These are phyloP conservation scores for Mirza zaza DNA, from an alignment of 2,113 vertebrate species.

Conservation along the genomic window DNA sequence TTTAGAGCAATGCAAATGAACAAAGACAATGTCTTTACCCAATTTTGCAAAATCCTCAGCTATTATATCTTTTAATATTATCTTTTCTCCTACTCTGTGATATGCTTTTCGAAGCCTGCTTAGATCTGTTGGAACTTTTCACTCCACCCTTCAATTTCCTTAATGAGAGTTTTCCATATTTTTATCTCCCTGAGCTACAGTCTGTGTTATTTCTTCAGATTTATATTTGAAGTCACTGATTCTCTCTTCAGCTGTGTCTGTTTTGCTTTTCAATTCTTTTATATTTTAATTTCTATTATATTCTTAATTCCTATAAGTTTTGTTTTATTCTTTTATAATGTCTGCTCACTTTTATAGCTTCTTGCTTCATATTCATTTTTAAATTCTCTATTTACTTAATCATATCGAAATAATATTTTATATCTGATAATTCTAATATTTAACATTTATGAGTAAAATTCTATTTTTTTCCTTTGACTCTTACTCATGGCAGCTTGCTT, in stretches of 20 bases:
- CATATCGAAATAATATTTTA: slow-evolving; percentile 10
- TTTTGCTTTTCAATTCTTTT: slow-evolving; percentile 3
- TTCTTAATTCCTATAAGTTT: neutral
- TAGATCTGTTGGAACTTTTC: neutral
- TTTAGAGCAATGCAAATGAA: no score
- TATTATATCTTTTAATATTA: neutral
- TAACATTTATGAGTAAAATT: slow-evolving; percentile 20
- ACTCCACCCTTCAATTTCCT: neutral
- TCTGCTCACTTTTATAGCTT: neutral
- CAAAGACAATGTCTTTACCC: neutral
- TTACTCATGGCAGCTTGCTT: neutral
- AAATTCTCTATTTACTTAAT: neutral
- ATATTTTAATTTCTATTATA: neutral
- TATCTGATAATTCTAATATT: neutral
- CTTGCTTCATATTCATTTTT: neutral
- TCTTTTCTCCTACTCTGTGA: neutral
- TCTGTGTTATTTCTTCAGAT: neutral
- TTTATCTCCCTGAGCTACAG: neutral
- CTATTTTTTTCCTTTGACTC: neutral
- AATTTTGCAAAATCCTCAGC: neutral
- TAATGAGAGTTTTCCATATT: neutral
- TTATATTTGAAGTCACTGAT: neutral
- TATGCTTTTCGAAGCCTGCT: neutral
- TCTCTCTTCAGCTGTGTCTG: neutral
- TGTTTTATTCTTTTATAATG: neutral